phyloP scores from a whole-genome alignment of 2,888 invertebrate species.

The Dynastes maya region DNA sequence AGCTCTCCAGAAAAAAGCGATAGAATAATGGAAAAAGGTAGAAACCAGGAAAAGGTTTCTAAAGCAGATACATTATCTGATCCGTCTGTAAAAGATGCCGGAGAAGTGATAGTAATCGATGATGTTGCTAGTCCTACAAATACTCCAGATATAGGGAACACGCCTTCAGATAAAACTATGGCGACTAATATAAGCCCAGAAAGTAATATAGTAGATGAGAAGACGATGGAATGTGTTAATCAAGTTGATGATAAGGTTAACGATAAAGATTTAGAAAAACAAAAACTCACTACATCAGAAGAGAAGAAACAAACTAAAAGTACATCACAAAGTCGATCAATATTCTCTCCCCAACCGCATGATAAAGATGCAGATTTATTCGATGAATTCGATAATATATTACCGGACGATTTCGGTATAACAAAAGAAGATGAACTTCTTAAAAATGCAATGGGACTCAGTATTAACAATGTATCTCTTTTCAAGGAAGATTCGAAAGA shows the following conservation, averaged over 20 bases:
- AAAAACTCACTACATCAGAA: conserved; percentile 22
- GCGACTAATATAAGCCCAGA: conserved; percentile 54
- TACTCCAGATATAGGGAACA: conserved; percentile 23
- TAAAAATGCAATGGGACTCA: conserved; percentile 76
- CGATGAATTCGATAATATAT: conserved; percentile 73
- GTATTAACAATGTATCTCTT: conserved; percentile 77
- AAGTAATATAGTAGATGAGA: conserved; percentile 16
- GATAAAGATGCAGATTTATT: conserved; percentile 74
- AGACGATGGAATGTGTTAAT: not conserved
- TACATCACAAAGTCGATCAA: conserved; percentile 74
- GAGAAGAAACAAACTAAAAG: conserved; percentile 41
- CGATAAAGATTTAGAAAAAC: conserved; percentile 29
- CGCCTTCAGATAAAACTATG: conserved; percentile 54
- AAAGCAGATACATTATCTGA: conserved; percentile 43
- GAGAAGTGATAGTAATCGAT: conserved; percentile 20
- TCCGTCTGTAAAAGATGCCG: conserved; percentile 53
- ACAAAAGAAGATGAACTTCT: conserved; percentile 75
- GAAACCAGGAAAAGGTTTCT: conserved; percentile 48
- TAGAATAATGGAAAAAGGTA: conserved; percentile 46
- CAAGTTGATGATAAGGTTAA: conserved; percentile 30
- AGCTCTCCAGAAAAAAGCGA: conserved; percentile 42
- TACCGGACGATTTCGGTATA: conserved; percentile 77
- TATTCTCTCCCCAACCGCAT: conserved; percentile 82
- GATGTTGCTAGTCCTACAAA: conserved; percentile 5
- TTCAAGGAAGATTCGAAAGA: conserved; percentile 87